Evolutionary conservation across 2,113 vertebrate species (phyloP).

Genomic region (Piprites chloris): DNA sequence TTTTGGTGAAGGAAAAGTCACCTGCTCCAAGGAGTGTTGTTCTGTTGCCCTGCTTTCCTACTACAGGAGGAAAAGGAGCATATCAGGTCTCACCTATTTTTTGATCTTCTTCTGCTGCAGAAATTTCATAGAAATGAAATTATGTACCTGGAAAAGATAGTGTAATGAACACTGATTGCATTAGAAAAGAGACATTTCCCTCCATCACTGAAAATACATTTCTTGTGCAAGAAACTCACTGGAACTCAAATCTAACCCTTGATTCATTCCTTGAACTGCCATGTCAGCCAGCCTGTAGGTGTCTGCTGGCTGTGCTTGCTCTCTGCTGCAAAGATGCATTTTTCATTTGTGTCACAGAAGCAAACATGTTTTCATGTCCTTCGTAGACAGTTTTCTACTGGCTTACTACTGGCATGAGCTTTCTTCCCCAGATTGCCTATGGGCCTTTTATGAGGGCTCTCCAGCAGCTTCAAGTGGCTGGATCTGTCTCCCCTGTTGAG

Average conservation of each 20-base stretch:
- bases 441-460: conserved; percentile 4
- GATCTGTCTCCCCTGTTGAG: background rate
- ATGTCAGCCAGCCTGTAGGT: background rate
- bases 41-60: background rate
- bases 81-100: background rate
- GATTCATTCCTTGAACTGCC: background rate
- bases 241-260: background rate
- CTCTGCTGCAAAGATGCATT: background rate
- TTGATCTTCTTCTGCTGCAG: background rate
- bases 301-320: background rate
- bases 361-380: background rate
- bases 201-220: background rate
- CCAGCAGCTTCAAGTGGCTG: background rate
- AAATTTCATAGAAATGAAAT: background rate
- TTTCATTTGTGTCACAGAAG: background rate
- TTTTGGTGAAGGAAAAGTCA: background rate
- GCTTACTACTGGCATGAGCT: background rate
- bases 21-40: background rate
- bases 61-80: background rate
- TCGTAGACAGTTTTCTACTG: background rate
- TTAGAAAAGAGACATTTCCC: background rate
- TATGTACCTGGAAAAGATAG: background rate
- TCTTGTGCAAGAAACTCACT: background rate
- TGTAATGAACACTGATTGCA: background rate
- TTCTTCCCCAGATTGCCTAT: background rate